Conservation (phyloP, 2,113 vertebrate species). For the Electrona antarctica region DNA sequence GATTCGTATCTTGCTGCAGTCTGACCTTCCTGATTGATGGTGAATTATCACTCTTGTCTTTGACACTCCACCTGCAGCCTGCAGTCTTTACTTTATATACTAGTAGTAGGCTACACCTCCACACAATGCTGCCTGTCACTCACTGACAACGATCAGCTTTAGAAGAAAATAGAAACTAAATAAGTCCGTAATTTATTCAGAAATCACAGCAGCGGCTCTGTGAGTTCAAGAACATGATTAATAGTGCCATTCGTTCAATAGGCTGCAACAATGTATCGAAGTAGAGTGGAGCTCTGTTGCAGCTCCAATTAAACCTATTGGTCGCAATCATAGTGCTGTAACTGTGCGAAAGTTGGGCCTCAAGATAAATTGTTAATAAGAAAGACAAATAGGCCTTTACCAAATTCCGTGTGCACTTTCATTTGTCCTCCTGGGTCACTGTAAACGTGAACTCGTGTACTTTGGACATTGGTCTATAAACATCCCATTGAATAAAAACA, state of each 20-base stretch:
- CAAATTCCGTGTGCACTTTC: slow-evolving; percentile 9
- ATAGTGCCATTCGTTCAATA: background rate
- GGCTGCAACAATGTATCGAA: too few relatives aligned
- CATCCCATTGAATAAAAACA: slow-evolving; percentile 7
- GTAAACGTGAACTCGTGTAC: slow-evolving; percentile 16
- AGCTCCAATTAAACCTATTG: background rate
- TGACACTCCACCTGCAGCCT: slow-evolving; percentile 71
- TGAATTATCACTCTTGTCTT: slow-evolving; percentile 75
- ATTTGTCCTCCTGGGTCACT: background rate
- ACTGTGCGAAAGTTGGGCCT: background rate
- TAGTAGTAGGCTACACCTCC: slow-evolving; percentile 43
- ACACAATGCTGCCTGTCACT: slow-evolving; percentile 28
- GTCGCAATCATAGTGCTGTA: slow-evolving; percentile 15
- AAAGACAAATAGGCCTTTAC: slow-evolving; percentile 10
- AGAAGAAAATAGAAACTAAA: slow-evolving; percentile 13
- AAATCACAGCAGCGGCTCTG: slow-evolving; percentile 24
- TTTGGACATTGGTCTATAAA: slow-evolving; percentile 24
- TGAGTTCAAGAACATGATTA: slow-evolving; percentile 9
- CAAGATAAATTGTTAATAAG: background rate
- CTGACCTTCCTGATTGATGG: slow-evolving; percentile 77
- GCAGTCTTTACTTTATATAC: slow-evolving; percentile 69
- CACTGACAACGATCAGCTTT: slow-evolving; percentile 53
- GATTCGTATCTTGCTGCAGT: slow-evolving; percentile 60
- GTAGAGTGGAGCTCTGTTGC: background rate
- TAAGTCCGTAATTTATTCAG: slow-evolving; percentile 6